Base-by-base conservation (phyloP, 1,140 invertebrate species). In the Galendromus occidentalis region DNA sequence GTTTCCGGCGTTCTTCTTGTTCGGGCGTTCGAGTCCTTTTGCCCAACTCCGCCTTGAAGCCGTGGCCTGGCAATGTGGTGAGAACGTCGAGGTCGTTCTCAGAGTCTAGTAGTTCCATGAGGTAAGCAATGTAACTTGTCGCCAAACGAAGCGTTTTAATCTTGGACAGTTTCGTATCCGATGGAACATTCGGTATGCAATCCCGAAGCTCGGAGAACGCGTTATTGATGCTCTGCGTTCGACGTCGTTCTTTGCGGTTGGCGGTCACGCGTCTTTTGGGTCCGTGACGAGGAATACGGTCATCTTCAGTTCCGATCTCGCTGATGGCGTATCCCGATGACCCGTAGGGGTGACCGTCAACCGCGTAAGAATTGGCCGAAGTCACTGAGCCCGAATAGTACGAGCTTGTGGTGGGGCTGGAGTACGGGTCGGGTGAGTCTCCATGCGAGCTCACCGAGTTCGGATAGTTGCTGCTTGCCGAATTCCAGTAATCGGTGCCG, bases 161-260 rank as follows among this genome's bases (percentile, higher is more conserved):
- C 71, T 80, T 80, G 41, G 79, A 81, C 51, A 94, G 75, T 76
- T 96, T 96, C 0, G 91, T 96, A 73, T 96, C 92, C 0, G 86
- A 83, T 0, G 91, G 91, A 6, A 96, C 91, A 72, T 95, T 94
- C 0, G 93, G 93, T 70, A 97, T 96, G 74, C 89, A 88, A 66
- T 92, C 89, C 2, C 92, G 76, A 0, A 96, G 78, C 72, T 90
- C 85, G 0, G 88, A 84, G 73, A 95, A 97, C 0, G 91, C 92
- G 67, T 86, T 91, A 77, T 97, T 97, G 69, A 97, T 94, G 69
- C 86, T 91, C 75, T 90, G 86, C 0, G 92, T 97, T 65, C 82
- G 72, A 71, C 91, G 76, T 44, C 91, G 76, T 74, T 96, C 92
- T 74, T 96, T 96, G 76, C 91, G 91, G 74, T 96, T 96, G 30